Conservation (phyloP, 2,797 vertebrate genomes). For the Bryconaethiops microstoma region DNA sequence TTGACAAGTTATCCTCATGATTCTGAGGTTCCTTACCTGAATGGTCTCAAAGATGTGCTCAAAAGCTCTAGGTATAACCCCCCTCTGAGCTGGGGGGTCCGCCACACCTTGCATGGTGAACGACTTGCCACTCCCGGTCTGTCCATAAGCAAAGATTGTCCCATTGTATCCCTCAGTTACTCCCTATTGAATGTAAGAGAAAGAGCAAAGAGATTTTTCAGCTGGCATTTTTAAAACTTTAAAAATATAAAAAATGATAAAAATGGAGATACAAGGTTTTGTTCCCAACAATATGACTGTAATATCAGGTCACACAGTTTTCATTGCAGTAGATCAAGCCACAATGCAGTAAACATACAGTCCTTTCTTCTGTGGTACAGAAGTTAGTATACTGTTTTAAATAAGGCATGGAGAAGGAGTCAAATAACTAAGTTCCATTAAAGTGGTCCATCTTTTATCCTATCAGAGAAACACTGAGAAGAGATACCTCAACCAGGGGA, state of each 20-base stretch:
- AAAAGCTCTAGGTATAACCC: constrained; percentile 87
- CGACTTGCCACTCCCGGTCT: constrained; percentile 93
- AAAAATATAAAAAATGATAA: no score
- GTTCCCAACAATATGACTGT: no score
- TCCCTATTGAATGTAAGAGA: constrained; percentile 71
- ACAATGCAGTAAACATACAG: background rate
- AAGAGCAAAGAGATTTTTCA: background rate
- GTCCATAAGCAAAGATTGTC: constrained; percentile 90
- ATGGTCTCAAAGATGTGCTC: constrained; percentile 89
- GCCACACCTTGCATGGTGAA: constrained; percentile 90
- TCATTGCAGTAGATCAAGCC: no score
- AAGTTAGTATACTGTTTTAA: constrained; percentile 52
- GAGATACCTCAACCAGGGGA: constrained; percentile 84
- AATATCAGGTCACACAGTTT: constrained; percentile 5
- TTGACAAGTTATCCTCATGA: background rate
- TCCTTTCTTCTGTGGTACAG: background rate
- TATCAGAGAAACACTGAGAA: background rate
- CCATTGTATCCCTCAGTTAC: constrained; percentile 91
- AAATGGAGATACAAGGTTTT: no score
- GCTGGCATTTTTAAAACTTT: no score
- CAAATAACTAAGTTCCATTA: constrained; percentile 57
- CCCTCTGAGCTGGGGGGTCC: constrained; percentile 79
- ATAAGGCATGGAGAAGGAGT: constrained; percentile 53
- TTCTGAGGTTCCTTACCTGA: constrained; percentile 73
- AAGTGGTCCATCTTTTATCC: background rate